phyloP scores from a whole-genome alignment of 2,797 vertebrate genomes.

The Poecile montanus region DNA sequence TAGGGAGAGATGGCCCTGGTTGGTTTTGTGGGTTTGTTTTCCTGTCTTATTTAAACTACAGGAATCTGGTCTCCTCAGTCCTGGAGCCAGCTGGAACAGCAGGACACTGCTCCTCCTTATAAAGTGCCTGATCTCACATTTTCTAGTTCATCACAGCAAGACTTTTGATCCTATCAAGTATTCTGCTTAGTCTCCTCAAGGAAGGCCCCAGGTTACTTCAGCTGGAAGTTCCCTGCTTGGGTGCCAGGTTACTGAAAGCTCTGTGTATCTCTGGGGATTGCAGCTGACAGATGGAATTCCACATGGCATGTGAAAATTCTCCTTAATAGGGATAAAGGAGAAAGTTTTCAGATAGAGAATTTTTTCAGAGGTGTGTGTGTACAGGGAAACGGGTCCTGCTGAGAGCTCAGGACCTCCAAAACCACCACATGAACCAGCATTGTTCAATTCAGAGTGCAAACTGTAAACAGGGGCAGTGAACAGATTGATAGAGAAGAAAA shows the following conservation, averaged over 20 bases:
- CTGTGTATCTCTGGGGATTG: fast-evolving
- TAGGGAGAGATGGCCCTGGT: background rate
- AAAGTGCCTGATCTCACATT: background rate
- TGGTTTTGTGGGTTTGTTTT: background rate
- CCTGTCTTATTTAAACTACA: background rate
- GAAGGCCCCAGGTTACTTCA: background rate
- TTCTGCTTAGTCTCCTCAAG: background rate
- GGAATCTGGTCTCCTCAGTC: background rate
- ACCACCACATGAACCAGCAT: background rate
- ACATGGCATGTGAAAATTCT: background rate
- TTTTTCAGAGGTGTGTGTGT: background rate
- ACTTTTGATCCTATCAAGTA: background rate
- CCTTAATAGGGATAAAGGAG: background rate
- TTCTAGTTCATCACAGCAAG: background rate
- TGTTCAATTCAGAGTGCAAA: background rate
- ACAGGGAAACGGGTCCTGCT: background rate
- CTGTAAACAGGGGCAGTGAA: background rate
- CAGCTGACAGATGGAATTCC: background rate
- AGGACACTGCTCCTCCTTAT: background rate
- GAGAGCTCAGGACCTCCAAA: background rate
- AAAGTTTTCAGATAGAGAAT: background rate
- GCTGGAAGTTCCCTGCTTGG: background rate
- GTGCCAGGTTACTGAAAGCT: background rate
- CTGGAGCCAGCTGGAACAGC: background rate
- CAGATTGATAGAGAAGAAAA: background rate